phyloP scores from a whole-genome alignment of 2,113 vertebrate genomes.

The Grammomys dolichurus region DNA sequence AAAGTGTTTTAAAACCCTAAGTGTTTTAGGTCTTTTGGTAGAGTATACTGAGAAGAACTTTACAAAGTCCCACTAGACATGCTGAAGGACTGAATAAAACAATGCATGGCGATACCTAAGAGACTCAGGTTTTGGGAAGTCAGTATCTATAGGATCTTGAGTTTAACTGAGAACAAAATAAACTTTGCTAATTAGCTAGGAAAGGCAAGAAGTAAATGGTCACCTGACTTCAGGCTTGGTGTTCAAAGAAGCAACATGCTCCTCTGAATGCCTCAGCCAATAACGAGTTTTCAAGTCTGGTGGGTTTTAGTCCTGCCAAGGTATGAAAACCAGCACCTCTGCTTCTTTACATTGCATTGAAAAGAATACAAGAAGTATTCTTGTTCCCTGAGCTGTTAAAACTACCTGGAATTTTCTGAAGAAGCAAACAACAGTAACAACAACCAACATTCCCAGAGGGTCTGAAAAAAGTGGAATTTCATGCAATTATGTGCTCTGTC shows the following conservation, averaged over 20 bases:
- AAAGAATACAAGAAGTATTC: background rate
- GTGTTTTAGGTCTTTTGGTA: background rate
- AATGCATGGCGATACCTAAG: background rate
- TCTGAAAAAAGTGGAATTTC: conserved; percentile 17
- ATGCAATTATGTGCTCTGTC: background rate
- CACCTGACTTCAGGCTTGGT: background rate
- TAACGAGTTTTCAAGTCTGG: background rate
- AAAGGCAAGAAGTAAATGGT: background rate
- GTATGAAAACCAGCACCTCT: background rate
- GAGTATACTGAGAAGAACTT: conserved; percentile 1
- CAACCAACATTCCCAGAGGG: background rate
- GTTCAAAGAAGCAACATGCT: background rate
- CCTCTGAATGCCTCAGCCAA: background rate
- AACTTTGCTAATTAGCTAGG: background rate
- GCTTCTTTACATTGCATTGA: background rate
- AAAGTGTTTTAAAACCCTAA: conserved; percentile 45
- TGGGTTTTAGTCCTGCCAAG: background rate
- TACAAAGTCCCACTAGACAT: conserved; percentile 30
- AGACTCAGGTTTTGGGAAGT: background rate
- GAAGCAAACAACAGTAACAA: background rate
- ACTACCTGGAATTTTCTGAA: background rate
- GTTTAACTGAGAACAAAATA: background rate
- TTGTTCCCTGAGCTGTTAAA: background rate
- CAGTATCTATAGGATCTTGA: background rate
- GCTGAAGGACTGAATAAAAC: background rate